Percentiles rank a stretch among this genome's conserved stretches.
phyloP scores from a whole-genome alignment of 2,113 vertebrate genomes.

The Mugil cephalus region DNA sequence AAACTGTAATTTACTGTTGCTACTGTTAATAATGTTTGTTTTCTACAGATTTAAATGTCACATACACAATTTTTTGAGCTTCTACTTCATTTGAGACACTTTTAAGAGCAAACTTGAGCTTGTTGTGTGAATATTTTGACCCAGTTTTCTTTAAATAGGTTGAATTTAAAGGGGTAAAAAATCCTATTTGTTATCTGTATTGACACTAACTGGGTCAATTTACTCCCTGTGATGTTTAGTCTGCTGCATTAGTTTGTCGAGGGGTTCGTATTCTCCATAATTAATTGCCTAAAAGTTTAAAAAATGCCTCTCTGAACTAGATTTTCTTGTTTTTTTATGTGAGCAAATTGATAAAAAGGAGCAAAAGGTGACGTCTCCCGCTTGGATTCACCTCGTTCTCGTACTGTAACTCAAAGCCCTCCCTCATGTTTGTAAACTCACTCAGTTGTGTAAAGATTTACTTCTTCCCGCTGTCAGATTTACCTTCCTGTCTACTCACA shows the following conservation, averaged over 20 bases:
- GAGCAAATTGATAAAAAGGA: not conserved
- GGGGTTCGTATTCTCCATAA: not conserved
- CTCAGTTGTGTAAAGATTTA: slow-evolving; percentile 2
- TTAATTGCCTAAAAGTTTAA: not conserved
- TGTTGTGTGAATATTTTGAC: too few species aligned
- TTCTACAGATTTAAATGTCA: too few species aligned
- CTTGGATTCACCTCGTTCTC: not conserved
- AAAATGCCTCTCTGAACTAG: not conserved
- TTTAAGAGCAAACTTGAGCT: too few species aligned
- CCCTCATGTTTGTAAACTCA: not conserved
- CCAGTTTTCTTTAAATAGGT: too few species aligned
- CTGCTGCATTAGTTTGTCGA: too few species aligned
- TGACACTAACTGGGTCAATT: too few species aligned
- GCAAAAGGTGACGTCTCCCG: not conserved
- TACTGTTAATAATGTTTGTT: not conserved
- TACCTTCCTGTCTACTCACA: slow-evolving; percentile 3
- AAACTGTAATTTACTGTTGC: too few species aligned
- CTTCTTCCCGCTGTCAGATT: slow-evolving; percentile 18
- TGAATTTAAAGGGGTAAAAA: too few species aligned
- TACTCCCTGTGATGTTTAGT: too few species aligned
- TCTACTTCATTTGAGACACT: too few species aligned
- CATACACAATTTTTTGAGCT: too few species aligned
- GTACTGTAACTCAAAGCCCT: not conserved
- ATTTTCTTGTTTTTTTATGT: not conserved
- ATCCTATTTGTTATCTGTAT: too few species aligned